Base-by-base conservation (phyloP, 1,140 invertebrate species). In the Calliopsis andreniformis region DNA sequence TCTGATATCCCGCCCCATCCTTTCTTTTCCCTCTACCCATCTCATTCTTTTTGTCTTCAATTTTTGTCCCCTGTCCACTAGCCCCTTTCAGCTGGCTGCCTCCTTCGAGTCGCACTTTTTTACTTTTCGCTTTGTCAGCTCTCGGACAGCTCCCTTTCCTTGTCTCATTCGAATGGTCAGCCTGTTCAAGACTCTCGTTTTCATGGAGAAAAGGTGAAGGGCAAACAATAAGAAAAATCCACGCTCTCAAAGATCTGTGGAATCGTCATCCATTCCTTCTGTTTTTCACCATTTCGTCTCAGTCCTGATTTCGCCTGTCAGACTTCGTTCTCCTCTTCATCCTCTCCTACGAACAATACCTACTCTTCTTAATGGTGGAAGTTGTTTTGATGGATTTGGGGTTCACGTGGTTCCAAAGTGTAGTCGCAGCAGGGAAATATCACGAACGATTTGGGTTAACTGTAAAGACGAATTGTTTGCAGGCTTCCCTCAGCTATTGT, bases 401-500 rank as follows among this genome's bases (percentile, higher is more conserved):
- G 30, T 12, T 59, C 10, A 59, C 7, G 20, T 35, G 30, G 64
- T 55, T 16, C 35, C 20, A 42, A 25, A 76, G 39, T 45, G 23
- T n/a, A 76, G 49, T 42, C 39, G 18, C 39, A 63, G 42, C 55
- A 32, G 28, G 20, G 30, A 62, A 76, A 68, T 79, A 68, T 47
- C 68, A 76, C 76, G 35, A 14, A 61, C 39, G 28, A 68, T 42
- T 61, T 55, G 66, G 49, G 42, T 58, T 56, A 73, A 39, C 69
- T 69, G 78, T 70, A 78, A 28, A 28, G 66, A 30, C 25, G 61
- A 56, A 70, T 79, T 47, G 70, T 58, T 78, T 47, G 69, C 51
- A 59, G 53, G 78, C 14, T 45, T 49, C 51, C 23, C 18, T 23
- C 42, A 56, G 32, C 25, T 39, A 49, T 8, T 49, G 14, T 39